Evolutionary conservation across 2,888 invertebrate species (phyloP).

Genomic region (Caenorhabditis uteleia): DNA sequence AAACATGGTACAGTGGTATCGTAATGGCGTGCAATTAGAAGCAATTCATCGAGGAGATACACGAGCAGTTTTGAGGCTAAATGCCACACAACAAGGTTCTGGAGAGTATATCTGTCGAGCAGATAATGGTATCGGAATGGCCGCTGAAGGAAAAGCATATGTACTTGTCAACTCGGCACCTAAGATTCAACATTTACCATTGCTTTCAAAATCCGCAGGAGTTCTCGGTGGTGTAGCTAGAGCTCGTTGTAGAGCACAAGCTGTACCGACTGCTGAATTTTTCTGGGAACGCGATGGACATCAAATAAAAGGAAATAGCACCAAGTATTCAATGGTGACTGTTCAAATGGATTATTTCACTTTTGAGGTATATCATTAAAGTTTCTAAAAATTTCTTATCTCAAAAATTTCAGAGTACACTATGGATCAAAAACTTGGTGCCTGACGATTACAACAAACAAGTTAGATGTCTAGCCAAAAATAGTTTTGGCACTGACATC

Average conservation of each 20-base stretch:
- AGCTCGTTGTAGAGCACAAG: slow-evolving; percentile 57
- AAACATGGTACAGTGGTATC: slow-evolving; percentile 65
- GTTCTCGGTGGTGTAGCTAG: slow-evolving; percentile 47
- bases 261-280: slow-evolving; percentile 64
- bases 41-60: slow-evolving; percentile 24
- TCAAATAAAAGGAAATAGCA: slow-evolving; percentile 59
- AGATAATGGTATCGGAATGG: slow-evolving; percentile 63
- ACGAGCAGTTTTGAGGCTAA: slow-evolving; percentile 55
- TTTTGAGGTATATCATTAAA: slow-evolving; percentile 57
- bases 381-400: background rate
- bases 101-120: slow-evolving; percentile 65
- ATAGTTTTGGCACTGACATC: slow-evolving; percentile 59
- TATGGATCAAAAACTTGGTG: slow-evolving; percentile 57
- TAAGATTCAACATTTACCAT: slow-evolving; percentile 44
- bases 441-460: slow-evolving; percentile 61
- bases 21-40: slow-evolving; percentile 37
- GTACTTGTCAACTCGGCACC: slow-evolving; percentile 64
- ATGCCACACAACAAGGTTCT: slow-evolving; percentile 55
- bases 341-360: slow-evolving; percentile 60
- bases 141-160: slow-evolving; percentile 49
- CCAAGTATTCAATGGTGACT: slow-evolving; percentile 60
- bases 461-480: slow-evolving; percentile 56
- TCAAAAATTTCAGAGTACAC: slow-evolving; percentile 50
- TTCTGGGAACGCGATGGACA: slow-evolving; percentile 58
- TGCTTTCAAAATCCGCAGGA: slow-evolving; percentile 56